A percentile compares a stretch with the other conserved stretches of the same genome.
Conservation (phyloP, 2,113 vertebrate species). For the Centropus bengalensis region DNA sequence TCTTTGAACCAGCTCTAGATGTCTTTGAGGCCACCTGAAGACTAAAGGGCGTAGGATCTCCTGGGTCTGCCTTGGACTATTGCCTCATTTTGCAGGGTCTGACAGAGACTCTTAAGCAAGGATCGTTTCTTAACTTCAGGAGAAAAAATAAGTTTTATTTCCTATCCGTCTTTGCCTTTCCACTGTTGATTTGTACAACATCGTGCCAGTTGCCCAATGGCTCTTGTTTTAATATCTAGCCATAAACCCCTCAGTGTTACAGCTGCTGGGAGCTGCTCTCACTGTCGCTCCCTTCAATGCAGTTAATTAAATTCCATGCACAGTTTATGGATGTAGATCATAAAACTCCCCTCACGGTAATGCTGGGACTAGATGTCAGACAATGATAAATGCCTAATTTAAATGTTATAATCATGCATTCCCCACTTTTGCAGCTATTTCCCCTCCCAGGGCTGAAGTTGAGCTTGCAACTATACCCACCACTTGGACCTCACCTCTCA, state of each 20-base stretch:
- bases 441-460: background rate
- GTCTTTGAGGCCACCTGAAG: background rate
- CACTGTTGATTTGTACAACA: slow-evolving; percentile 52
- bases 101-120: background rate
- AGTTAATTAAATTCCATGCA: slow-evolving; percentile 75
- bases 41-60: background rate
- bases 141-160: slow-evolving; percentile 71
- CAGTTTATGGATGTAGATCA: slow-evolving; percentile 60
- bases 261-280: slow-evolving; percentile 62
- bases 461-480: background rate
- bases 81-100: background rate
- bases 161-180: slow-evolving; percentile 58
- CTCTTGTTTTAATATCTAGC: slow-evolving; percentile 69
- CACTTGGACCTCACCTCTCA: slow-evolving; percentile 70
- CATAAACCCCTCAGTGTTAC: slow-evolving; percentile 71
- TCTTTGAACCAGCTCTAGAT: background rate
- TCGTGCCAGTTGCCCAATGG: slow-evolving; percentile 48
- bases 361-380: slow-evolving; percentile 50
- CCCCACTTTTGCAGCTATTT: background rate
- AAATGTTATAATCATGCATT: slow-evolving; percentile 11
- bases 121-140: slow-evolving; percentile 7
- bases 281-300: slow-evolving; percentile 36
- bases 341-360: slow-evolving; percentile 63
- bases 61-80: background rate
- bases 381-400: slow-evolving; percentile 55